phyloP scores from a whole-genome alignment of 2,888 invertebrate genomes.

The Fragum sueziense region DNA sequence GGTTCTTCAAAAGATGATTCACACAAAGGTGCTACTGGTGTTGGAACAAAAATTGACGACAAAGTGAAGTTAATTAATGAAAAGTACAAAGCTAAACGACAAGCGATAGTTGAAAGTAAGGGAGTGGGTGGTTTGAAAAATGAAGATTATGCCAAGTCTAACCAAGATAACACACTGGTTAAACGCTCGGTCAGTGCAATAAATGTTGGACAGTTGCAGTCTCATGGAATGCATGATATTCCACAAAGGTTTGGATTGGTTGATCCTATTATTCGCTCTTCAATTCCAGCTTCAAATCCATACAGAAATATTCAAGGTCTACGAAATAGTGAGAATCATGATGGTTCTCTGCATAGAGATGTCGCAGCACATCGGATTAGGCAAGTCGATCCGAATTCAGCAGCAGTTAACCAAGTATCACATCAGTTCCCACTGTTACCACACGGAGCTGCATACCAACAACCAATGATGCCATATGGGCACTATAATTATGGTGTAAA shows the following conservation, averaged over 20 bases:
- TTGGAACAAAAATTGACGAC: slow-evolving; percentile 19
- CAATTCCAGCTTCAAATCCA: too few relatives aligned
- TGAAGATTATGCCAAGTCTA: neutral
- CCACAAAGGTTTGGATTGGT: neutral
- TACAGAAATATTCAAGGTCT: too few relatives aligned
- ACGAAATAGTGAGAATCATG: too few relatives aligned
- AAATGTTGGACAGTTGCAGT: neutral
- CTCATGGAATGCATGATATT: neutral
- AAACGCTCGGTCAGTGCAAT: neutral
- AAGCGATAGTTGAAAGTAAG: slow-evolving; percentile 46
- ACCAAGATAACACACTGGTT: neutral
- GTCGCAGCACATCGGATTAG: too few relatives aligned
- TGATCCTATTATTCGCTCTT: too few relatives aligned
- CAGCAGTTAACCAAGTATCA: neutral
- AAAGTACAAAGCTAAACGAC: slow-evolving; percentile 45
- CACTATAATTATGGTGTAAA: neutral
- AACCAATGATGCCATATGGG: neutral
- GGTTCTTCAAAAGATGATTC: neutral
- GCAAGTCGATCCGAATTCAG: too few relatives aligned
- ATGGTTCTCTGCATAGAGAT: too few relatives aligned
- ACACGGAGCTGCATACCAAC: neutral
- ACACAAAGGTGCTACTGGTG: neutral
- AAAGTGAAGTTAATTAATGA: slow-evolving; percentile 43
- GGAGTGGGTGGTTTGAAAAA: slow-evolving; percentile 12
- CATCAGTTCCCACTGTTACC: neutral